Conservation (phyloP, 1,140 invertebrate genomes). For the Rhizoglyphus robini region DNA sequence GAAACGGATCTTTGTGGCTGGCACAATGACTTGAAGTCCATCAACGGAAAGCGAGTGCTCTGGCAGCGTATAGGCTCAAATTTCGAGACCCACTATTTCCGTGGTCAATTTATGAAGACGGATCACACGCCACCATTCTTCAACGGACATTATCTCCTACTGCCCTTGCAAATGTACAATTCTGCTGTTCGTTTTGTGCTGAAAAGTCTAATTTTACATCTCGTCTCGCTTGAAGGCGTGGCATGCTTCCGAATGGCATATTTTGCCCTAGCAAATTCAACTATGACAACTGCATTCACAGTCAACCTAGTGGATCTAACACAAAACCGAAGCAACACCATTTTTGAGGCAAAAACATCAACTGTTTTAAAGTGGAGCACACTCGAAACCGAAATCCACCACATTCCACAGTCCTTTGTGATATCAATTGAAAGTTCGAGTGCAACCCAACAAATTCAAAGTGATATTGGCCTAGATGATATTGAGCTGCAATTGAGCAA, state of each 20-base stretch:
- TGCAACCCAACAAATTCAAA: neutral
- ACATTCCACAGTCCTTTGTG: neutral
- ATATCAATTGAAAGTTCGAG: neutral
- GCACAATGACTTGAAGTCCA: constrained; percentile 6
- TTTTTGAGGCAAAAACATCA: neutral
- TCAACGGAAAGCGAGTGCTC: neutral
- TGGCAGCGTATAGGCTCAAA: neutral
- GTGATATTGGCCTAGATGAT: constrained; percentile 7
- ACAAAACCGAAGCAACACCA: neutral
- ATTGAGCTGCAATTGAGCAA: neutral
- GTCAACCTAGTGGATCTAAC: neutral
- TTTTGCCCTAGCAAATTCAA: neutral
- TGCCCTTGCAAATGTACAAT: neutral
- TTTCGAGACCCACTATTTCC: neutral
- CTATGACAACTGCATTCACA: neutral
- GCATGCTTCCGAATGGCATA: constrained; percentile 4
- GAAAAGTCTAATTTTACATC: neutral
- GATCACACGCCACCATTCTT: neutral
- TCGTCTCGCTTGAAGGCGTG: no score
- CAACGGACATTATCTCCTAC: neutral
- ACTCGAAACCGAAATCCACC: neutral
- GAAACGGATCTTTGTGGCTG: constrained; percentile 24
- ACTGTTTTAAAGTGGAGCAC: neutral
- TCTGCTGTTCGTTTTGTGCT: neutral
- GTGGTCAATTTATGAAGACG: no score